These are phyloP conservation scores for Motacilla tschutschensis DNA, from an alignment of 2,113 vertebrate species.

Conservation along the genomic window DNA sequence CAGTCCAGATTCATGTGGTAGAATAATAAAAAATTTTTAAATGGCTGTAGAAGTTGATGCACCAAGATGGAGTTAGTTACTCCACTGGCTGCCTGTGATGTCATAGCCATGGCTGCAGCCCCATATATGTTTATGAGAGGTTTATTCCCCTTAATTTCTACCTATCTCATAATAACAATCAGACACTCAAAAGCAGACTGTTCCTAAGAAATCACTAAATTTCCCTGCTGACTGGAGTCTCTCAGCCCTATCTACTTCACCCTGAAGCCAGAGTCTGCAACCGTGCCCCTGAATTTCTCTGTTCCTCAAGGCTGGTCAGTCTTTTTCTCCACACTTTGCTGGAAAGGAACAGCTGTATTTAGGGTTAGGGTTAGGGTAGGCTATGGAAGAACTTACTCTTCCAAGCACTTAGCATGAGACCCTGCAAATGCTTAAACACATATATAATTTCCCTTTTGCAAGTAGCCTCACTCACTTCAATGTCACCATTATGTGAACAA, in stretches of 20 bases:
- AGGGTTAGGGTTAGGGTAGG: not conserved
- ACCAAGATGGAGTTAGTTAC: constrained; percentile 40
- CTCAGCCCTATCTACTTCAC: not conserved
- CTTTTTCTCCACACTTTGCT: not conserved
- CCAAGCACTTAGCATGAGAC: not conserved
- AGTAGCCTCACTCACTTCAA: constrained; percentile 17
- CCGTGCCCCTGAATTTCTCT: not conserved
- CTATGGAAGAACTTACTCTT: not conserved
- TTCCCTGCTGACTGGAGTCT: not conserved
- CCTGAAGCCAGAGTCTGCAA: not conserved
- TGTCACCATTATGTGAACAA: constrained; percentile 21
- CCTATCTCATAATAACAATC: not conserved
- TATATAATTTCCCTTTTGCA: constrained; percentile 18
- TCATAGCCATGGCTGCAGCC: constrained; percentile 31
- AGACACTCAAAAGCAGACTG: not conserved
- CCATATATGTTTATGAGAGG: constrained; percentile 22
- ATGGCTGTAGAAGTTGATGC: constrained; percentile 49
- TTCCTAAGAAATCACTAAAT: not conserved
- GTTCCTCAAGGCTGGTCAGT: not conserved
- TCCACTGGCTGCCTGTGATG: constrained; percentile 37
- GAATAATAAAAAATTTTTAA: constrained; percentile 50
- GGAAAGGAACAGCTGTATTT: not conserved
- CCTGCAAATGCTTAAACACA: not conserved
- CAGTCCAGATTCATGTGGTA: constrained; percentile 63
- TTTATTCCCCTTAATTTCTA: constrained; percentile 48